Conservation (phyloP, 2,113 vertebrate genomes). For the Festucalex cinctus region DNA sequence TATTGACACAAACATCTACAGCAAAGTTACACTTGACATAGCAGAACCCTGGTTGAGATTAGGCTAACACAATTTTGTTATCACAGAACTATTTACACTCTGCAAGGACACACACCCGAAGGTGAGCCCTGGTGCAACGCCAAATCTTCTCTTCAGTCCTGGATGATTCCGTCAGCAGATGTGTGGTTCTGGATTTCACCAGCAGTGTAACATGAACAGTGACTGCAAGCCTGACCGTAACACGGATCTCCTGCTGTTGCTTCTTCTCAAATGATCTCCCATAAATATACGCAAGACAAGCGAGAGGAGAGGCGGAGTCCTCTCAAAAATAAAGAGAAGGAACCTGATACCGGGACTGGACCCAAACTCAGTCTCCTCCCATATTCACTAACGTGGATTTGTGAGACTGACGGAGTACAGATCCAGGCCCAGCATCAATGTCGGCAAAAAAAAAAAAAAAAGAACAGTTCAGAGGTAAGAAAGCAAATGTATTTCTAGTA, state of each 20-base stretch:
- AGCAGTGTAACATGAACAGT: constrained; percentile 54
- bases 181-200: constrained; percentile 38
- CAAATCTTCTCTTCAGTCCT: constrained; percentile 32
- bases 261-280: constrained; percentile 37
- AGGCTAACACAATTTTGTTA: constrained; percentile 55
- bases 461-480: constrained; percentile 45
- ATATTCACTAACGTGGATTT: constrained; percentile 15
- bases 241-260: constrained; percentile 37
- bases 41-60: constrained; percentile 63
- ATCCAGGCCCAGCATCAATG: constrained; percentile 38
- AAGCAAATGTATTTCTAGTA: constrained; percentile 20
- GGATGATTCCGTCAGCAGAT: constrained; percentile 42
- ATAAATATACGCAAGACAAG: constrained; percentile 54
- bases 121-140: too few species aligned
- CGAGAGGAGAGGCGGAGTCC: constrained; percentile 8
- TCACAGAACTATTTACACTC: constrained; percentile 60
- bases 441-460: constrained; percentile 23
- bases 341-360: constrained; percentile 39
- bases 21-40: constrained; percentile 62
- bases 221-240: neutral
- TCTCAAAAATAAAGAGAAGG: constrained; percentile 18
- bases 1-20: constrained; percentile 63
- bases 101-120: neutral
- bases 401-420: constrained; percentile 32
- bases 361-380: constrained; percentile 28